Conservation (phyloP, 2,888 invertebrate species). For the Himalopsyche anomala region DNA sequence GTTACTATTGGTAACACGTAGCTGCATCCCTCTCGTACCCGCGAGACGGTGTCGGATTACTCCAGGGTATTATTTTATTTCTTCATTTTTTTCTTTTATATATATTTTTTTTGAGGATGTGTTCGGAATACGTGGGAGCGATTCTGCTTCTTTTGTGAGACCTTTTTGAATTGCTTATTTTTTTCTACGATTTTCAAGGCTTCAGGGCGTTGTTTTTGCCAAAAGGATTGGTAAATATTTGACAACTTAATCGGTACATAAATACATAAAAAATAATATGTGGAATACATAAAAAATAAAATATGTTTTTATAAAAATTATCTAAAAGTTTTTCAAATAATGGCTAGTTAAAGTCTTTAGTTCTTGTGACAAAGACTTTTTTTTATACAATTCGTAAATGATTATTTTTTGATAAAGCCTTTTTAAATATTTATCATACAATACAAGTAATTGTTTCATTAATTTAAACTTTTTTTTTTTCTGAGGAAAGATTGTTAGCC, state of each 20-base stretch:
- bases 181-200: not conserved
- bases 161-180: not conserved
- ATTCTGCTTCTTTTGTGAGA: constrained; percentile 28
- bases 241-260: not conserved
- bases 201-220: not conserved
- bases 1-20: constrained; percentile 11
- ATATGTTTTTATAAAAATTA: no score
- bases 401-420: no score
- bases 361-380: no score
- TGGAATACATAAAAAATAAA: not conserved
- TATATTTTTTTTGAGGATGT: constrained; percentile 56
- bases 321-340: no score
- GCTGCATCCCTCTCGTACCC: constrained; percentile 50
- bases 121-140: constrained; percentile 55
- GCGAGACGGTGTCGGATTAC: constrained; percentile 62
- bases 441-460: no score
- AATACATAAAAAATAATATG: not conserved
- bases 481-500: no score
- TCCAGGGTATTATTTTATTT: constrained; percentile 44
- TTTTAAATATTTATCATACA: no score
- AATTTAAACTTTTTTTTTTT: no score
- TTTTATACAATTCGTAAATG: no score
- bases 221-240: not conserved
- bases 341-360: no score
- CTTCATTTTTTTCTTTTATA: constrained; percentile 50